Percentiles rank a stretch among this genome's conserved stretches.
These are phyloP conservation scores for Ylistrum balloti DNA, from an alignment of 1,140 invertebrate species.

Conservation along the genomic window DNA sequence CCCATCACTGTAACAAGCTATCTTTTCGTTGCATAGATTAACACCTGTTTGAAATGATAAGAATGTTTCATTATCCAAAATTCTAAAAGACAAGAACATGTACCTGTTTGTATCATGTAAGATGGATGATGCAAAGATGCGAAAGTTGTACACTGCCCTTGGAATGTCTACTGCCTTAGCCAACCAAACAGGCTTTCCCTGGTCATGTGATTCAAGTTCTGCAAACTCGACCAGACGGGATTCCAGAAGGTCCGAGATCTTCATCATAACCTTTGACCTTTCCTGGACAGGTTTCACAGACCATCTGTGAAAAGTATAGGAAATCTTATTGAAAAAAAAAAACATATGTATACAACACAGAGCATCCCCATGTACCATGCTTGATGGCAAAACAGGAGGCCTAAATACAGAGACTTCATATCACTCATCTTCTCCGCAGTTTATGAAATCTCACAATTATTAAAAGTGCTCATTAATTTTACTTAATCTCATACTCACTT, in stretches of 20 bases:
- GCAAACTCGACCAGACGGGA: conserved; percentile 84
- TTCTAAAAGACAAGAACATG: not conserved
- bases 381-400: too few relatives aligned
- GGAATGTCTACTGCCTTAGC: conserved; percentile 85
- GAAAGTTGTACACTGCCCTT: conserved; percentile 85
- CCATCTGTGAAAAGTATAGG: conserved; percentile 71
- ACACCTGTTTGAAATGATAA: too few relatives aligned
- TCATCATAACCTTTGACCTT: conserved; percentile 75
- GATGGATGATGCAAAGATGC: conserved; percentile 84
- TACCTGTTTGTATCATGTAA: conserved; percentile 82
- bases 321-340: conserved; percentile 40
- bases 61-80: too few relatives aligned
- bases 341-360: conserved; percentile 46
- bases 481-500: too few relatives aligned
- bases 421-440: too few relatives aligned
- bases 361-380: conserved; percentile 42
- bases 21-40: too few relatives aligned
- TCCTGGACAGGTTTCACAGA: conserved; percentile 70
- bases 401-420: too few relatives aligned
- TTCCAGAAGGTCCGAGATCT: conserved; percentile 85
- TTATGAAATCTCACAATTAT: too few relatives aligned
- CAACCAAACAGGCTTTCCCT: conserved; percentile 85
- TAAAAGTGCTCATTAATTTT: too few relatives aligned
- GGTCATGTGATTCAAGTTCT: conserved; percentile 84
- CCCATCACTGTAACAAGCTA: too few relatives aligned